Base-by-base conservation (phyloP, 2,888 invertebrate genomes). In the Drosophila paucipuncta region DNA sequence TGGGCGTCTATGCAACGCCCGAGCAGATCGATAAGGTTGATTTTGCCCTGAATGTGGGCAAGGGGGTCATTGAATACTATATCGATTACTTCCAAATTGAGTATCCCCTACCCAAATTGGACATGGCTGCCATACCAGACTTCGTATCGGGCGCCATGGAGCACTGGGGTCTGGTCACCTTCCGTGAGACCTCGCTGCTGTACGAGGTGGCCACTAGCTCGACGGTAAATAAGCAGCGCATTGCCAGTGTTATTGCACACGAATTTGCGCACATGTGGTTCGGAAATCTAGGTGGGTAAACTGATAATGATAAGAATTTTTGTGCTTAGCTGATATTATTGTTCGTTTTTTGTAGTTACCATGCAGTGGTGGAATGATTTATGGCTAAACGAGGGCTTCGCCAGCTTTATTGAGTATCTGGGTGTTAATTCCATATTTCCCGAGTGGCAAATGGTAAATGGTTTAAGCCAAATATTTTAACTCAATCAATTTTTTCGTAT, bases 201-300 rank as follows among this genome's bases (percentile, higher is more conserved):
- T 97, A 96, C 82, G 96, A 98, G 81, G 93, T 94, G 10, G 93
- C 93, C 0, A 95, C 95, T 4, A 97, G 97, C 54, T 97, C 98
- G 0, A 95, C 96, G 0, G 92, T 93, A 11, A 97, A 97, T 90
- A 96, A 96, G 91, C 96, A 97, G 86, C 94, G 95, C 77, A 96
- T 98, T 1, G 97, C 97, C 13, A 94, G 95, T 61, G 97, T 98
- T 0, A 95, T 99, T 30, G 96, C 97, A 0, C 99, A 99, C 92
- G 99, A 99, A 93, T 94, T 99, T 67, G 98, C 99, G 0, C 99
- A 99, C 91, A 98, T 98, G 97, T 97, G 97, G 97, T 97, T 97
- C 91, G 97, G 97, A 63, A 97, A 97, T 93, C 94, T 97, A 87
- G 96, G 97, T 97, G 94, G 4, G 43, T 43, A 18, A 50, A 35